Percentiles rank a stretch among this genome's conserved stretches.
Conservation (phyloP, 2,797 vertebrate genomes). For the Lutjanus argentimaculatus region DNA sequence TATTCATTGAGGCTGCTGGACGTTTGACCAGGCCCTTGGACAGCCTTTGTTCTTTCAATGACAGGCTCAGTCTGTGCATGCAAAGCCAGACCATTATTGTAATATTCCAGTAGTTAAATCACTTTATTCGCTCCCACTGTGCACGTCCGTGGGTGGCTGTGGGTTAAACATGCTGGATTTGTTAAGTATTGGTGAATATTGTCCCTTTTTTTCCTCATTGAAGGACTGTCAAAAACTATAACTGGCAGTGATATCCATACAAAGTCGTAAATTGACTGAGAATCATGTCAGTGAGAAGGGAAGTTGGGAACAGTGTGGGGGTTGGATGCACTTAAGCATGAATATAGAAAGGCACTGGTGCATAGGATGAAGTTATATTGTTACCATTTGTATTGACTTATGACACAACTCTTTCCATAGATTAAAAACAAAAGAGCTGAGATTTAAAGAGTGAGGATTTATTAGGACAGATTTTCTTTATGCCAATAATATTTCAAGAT, state of each 20-base stretch:
- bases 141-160: no score
- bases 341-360: background rate
- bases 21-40: background rate
- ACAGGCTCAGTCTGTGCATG: background rate
- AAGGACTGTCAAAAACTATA: slow-evolving; percentile 7
- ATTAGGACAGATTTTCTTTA: background rate
- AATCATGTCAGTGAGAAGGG: background rate
- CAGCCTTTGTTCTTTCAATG: background rate
- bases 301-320: background rate
- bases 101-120: slow-evolving; percentile 1
- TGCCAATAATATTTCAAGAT: background rate
- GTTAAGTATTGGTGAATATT: background rate
- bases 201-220: background rate
- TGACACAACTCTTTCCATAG: background rate
- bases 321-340: background rate
- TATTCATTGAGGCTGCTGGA: background rate
- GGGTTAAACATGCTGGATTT: background rate
- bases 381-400: background rate
- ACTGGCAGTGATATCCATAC: background rate
- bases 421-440: background rate
- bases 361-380: background rate
- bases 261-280: background rate
- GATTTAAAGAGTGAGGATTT: background rate
- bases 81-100: background rate
- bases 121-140: background rate